Base-by-base conservation (phyloP, 2,888 invertebrate species). In the Lycophotia porphyrea region DNA sequence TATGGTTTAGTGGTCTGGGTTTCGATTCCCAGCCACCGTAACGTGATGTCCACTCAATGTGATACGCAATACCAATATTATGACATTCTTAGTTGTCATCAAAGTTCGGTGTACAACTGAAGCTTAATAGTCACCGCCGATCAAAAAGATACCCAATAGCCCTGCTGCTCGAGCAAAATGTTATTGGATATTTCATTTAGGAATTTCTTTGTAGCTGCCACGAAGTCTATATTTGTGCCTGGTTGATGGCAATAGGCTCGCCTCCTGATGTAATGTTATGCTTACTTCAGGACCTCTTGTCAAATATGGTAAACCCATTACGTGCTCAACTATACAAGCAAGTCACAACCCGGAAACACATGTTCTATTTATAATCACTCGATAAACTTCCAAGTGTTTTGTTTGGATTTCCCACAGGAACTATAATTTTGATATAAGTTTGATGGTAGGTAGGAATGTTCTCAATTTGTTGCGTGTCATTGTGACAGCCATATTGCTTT, bases 321-420 rank as follows among this genome's bases (percentile, higher is more conserved):
- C 1, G 61, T 15, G n/a, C 1, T 1, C 36, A 39, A 63, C 36
- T 13, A 8, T 39, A 58, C 63, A 66, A 42, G 0, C 8, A 34
- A 60, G 24, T 64, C 13, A 52, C 27, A 27, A 55, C 65, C 42
- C 63, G 34, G 31, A 61, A 82, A 58, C 34, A 39, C 36, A 73
- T 36, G n/a, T 47, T 52, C 68, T 64, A 67, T 79, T 83, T 70
- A 47, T 80, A 71, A 74, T 71, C 64, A 71, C n/a, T 68, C 64
- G 63, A 71, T 84, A 71, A 65, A 71, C 52, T 84, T 82, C 27
- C 55, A 49, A 49, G 63, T 67, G 58, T 73, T 70, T 69, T 49
- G 72, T 72, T 71, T 72, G 13, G 24, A 76, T 84, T 84, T 79
- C 74, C 67, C 71, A 21, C 21, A 24, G n/a, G 74, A 31, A 52